Base-by-base conservation (phyloP, 2,888 invertebrate genomes). In the Archaeoteleia sp. region DNA sequence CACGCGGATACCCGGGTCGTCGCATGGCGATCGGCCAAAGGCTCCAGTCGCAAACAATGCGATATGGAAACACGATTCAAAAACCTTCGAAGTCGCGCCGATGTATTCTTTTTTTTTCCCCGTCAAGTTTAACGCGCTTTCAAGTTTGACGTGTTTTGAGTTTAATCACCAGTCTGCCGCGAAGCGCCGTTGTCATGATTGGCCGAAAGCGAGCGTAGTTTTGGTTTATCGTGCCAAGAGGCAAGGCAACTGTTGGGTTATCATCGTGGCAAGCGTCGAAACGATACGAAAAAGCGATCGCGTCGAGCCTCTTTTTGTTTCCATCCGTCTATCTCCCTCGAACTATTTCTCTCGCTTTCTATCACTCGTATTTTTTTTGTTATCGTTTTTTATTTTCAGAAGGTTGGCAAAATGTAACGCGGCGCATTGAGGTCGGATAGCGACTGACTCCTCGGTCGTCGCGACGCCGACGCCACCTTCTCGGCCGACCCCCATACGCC, bases 391-490 rank as follows among this genome's bases (percentile, higher is more conserved):
- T 63, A 49, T 39, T 25, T 34, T 30, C 43, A 39, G 32, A 10
- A 54, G 45, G 34, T 40, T 65, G 71, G 45, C 27, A 55, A 45
- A 58, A 60, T 62, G 78, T 75, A 80, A 75, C 80, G 78, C 79
- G 78, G 73, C 78, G 79, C 77, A 76, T 76, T 78, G 78, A 81
- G 85, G 82, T 82, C 82, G 80, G 79, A 73, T 80, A 77, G 77
- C 82, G 82, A 84, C 85, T 85, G 83, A 80, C 78, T 78, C 78
- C 77, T 79, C 75, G 78, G 80, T 81, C 82, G 83, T 79, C 81
- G 81, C 82, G 84, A 83, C 80, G 80, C 82, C 82, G 81, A 82
- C 84, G 83, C 83, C 82, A 80, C 81, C 80, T 79, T 71, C 62
- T 63, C 74, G 49, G 45, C 34, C 66, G 43, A 67, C 61, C 72